Percentiles rank a stretch among this genome's conserved stretches.
These are phyloP conservation scores for Fringilla coelebs DNA, from an alignment of 2,797 vertebrate species.

Conservation along the genomic window DNA sequence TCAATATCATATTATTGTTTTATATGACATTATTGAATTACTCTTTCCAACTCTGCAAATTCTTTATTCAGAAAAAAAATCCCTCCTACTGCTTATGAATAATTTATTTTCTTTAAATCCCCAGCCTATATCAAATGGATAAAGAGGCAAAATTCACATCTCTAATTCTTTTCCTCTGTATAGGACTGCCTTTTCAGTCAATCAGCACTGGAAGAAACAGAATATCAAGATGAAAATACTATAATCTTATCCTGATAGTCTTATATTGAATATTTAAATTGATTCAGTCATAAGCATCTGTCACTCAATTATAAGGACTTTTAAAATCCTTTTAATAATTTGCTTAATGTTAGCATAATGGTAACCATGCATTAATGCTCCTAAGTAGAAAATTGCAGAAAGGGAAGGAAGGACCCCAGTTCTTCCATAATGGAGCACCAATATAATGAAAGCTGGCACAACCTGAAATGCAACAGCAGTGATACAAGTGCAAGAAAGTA, in stretches of 20 bases:
- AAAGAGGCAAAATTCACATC: neutral
- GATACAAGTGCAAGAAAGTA: neutral
- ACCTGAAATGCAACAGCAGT: neutral
- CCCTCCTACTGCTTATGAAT: neutral
- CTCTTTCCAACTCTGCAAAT: neutral
- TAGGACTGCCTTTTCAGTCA: neutral
- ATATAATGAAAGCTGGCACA: neutral
- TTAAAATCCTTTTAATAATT: neutral
- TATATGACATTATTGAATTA: neutral
- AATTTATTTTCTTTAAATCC: neutral
- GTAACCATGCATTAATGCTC: neutral
- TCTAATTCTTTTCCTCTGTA: neutral
- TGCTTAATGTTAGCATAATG: neutral
- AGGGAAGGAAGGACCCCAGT: neutral
- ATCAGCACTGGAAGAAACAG: neutral
- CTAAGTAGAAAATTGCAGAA: neutral
- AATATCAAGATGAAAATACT: neutral
- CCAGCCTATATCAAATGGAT: neutral
- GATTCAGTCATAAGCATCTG: neutral
- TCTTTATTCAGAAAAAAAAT: neutral
- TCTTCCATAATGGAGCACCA: neutral
- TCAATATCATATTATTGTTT: neutral
- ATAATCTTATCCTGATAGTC: neutral
- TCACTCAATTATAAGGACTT: neutral
- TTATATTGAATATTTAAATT: constrained; percentile 12